A percentile compares a stretch with the other conserved stretches of the same genome.
These are phyloP conservation scores for Andrena bicolor DNA, from an alignment of 2,888 invertebrate genomes.

Conservation along the genomic window DNA sequence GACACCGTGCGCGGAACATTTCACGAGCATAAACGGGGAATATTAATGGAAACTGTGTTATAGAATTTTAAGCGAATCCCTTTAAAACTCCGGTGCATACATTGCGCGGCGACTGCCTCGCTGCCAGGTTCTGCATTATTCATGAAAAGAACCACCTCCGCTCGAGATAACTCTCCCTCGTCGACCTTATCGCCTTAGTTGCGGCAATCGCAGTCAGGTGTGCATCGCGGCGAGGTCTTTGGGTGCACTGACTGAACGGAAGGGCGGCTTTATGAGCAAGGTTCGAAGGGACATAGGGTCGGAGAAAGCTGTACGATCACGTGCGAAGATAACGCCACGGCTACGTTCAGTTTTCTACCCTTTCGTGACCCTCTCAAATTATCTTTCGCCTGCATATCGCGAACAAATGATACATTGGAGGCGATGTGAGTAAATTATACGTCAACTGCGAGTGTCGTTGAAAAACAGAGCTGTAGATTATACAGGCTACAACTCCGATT, in stretches of 20 bases:
- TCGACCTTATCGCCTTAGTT: slow-evolving; percentile 74
- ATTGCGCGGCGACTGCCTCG: slow-evolving; percentile 56
- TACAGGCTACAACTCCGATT: neutral
- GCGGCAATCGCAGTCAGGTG: slow-evolving; percentile 68
- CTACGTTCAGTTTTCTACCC: slow-evolving; percentile 27
- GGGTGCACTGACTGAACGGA: slow-evolving; percentile 48
- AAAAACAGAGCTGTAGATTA: neutral
- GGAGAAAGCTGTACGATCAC: slow-evolving; percentile 49
- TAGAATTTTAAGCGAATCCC: slow-evolving; percentile 28
- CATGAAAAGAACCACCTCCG: slow-evolving; percentile 72
- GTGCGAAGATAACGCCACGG: slow-evolving; percentile 30
- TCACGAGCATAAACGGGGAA: neutral
- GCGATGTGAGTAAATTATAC: slow-evolving; percentile 36
- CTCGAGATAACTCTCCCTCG: slow-evolving; percentile 77
- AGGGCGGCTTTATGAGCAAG: slow-evolving; percentile 48
- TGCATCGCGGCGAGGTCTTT: slow-evolving; percentile 52
- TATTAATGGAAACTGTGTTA: slow-evolving; percentile 11
- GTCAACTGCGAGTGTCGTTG: neutral
- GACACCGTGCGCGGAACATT: neutral
- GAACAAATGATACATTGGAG: slow-evolving; percentile 15
- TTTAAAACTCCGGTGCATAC: slow-evolving; percentile 33
- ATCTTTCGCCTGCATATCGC: slow-evolving; percentile 10
- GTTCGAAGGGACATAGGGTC: slow-evolving; percentile 20
- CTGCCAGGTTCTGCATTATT: slow-evolving; percentile 75
- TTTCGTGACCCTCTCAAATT: slow-evolving; percentile 59